Base-by-base conservation (phyloP, 2,797 vertebrate species). In the Threskiornis aethiopicus region DNA sequence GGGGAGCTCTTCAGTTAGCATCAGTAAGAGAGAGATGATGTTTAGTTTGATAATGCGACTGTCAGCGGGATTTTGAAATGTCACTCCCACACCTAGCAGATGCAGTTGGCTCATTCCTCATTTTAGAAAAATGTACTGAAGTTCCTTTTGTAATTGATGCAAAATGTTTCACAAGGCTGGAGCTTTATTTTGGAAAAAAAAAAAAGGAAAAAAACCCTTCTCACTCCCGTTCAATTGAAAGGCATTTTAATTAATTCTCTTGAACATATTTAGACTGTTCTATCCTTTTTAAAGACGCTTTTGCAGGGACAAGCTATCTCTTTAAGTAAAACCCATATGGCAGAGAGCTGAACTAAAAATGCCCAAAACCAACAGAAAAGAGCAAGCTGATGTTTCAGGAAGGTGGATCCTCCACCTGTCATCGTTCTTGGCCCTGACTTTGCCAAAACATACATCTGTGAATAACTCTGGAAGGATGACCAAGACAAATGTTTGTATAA, bases 51-150 rank as follows among this genome's bases (percentile, higher is more conserved):
- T 90, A 93, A 82, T 35, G 83, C 8, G 13, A 57, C 94, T 94
- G 96, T 93, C 94, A 97, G 84, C 57, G 79, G 82, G 93, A 95
- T 90, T 95, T 87, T 92, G 95, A 97, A 95, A 96, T 95, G 95
- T 84, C 84, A 96, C 95, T 95, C 96, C 97, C 85, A 97, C 96
- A 96, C 90, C 89, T 83, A 94, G 29, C 96, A 97, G 96, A 97
- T 93, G 96, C 84, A 90, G 44, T 85, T 93, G 95, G 81, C 93
- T 94, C 91, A 84, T 16, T 73, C 80, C 95, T 91, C 25, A 0
- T 89, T 97, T 96, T 88, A 96, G 65, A 93, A 93, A 49, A 88
- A 92, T 64, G 87, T 90, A 62, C 91, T 79, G 47, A 51, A 89
- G 88, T 77, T 91, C 90, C 92, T 87, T 96, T 96, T 87, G 79